Evolutionary conservation across 2,888 invertebrate genomes (phyloP).

Genomic region (Pristionchus entomophagus): DNA sequence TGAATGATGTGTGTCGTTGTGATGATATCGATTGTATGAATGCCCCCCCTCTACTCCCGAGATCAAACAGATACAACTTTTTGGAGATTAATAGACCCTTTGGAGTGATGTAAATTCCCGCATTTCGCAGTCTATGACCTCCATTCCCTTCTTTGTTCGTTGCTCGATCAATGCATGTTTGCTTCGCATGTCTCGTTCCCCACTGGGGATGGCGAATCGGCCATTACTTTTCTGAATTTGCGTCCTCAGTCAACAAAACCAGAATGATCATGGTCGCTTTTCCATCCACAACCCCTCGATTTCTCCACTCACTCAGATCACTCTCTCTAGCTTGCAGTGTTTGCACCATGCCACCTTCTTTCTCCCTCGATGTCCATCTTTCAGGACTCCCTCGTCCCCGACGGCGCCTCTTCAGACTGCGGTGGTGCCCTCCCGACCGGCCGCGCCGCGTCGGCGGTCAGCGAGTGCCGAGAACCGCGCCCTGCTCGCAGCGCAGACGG

Average conservation of each 20-base stretch:
- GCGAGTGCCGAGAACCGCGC: constrained; percentile 19
- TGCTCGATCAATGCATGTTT: no score
- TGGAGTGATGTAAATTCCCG: no score
- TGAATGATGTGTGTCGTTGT: constrained; percentile 7
- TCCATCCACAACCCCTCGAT: no score
- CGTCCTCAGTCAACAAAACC: no score
- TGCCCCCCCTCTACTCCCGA: no score
- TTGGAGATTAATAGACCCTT: no score
- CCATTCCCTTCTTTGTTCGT: no score
- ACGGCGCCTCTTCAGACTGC: background rate
- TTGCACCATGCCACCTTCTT: background rate
- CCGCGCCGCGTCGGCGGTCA: background rate
- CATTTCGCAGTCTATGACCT: no score
- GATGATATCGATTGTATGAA: constrained; percentile 1
- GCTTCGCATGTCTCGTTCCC: no score
- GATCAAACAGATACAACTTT: no score
- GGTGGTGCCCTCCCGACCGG: background rate
- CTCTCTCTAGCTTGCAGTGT: constrained; percentile 16
- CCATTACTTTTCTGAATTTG: no score
- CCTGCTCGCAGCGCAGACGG: background rate
- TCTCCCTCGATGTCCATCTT: background rate
- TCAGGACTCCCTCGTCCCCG: background rate
- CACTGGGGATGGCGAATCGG: no score
- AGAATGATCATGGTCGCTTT: background rate
- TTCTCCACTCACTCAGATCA: background rate